Percentiles rank a stretch among this genome's conserved stretches.
phyloP scores from a whole-genome alignment of 1,140 invertebrate species.

The Rhyacophila brunnea region DNA sequence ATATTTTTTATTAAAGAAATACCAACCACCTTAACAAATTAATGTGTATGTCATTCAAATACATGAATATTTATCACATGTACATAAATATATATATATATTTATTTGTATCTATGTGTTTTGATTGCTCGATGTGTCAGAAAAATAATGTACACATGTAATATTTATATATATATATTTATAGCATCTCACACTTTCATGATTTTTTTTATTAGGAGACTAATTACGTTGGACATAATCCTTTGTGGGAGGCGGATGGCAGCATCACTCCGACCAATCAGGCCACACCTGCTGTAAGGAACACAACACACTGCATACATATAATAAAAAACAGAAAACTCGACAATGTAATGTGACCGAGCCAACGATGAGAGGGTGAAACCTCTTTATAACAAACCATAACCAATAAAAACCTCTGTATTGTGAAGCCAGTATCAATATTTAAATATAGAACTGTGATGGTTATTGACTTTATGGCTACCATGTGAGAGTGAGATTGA shows the following conservation, averaged over 20 bases:
- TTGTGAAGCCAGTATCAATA: no score
- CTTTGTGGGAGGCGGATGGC: constrained; percentile 12
- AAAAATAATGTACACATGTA: constrained; percentile 4
- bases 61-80: constrained; percentile 33
- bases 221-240: constrained; percentile 33
- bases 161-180: constrained; percentile 35
- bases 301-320: constrained; percentile 35
- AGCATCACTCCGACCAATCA: constrained; percentile 17
- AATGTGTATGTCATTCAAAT: constrained; percentile 29
- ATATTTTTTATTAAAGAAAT: background rate
- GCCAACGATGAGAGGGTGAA: no score
- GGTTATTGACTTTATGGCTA: no score
- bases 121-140: no score
- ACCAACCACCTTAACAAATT: constrained; percentile 3
- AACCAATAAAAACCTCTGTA: no score
- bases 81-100: constrained; percentile 28
- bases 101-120: constrained; percentile 29
- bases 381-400: no score
- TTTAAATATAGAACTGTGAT: no score
- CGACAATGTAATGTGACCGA: no score
- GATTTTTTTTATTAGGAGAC: constrained; percentile 30
- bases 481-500: no score
- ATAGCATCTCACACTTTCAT: constrained; percentile 36
- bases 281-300: constrained; percentile 30
- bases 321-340: constrained; percentile 14